Conservation (phyloP, 2,113 vertebrate genomes). For the Conger conger region DNA sequence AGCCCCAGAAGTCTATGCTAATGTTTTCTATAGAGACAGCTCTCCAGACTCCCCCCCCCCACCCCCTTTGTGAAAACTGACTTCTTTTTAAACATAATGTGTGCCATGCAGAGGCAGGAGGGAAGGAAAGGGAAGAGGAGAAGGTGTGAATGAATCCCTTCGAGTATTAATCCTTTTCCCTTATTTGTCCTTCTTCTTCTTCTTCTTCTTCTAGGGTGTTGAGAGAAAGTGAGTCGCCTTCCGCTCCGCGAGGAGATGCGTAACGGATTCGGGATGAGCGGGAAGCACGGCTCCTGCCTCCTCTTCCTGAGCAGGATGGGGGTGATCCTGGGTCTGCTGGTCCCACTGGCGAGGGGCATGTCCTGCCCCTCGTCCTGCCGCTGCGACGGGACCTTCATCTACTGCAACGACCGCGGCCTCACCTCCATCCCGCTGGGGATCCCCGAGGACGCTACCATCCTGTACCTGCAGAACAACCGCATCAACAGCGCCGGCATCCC, state of each 20-base stretch:
- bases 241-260: constrained; percentile 44
- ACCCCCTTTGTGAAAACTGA: not conserved
- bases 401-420: constrained; percentile 96
- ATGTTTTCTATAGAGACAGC: not conserved
- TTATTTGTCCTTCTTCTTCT: constrained; percentile 30
- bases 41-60: not conserved
- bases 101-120: constrained; percentile 44
- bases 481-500: constrained; percentile 98
- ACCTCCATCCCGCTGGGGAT: constrained; percentile 94
- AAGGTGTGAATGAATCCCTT: not conserved
- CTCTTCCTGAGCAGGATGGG: constrained; percentile 88
- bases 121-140: not conserved
- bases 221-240: constrained; percentile 60
- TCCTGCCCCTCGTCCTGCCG: constrained; percentile 91
- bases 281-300: constrained; percentile 85
- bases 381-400: constrained; percentile 96
- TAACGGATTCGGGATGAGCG: constrained; percentile 87
- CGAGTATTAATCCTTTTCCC: constrained; percentile 61
- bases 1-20: not conserved
- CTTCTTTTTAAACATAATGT: not conserved
- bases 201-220: constrained; percentile 67
- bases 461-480: constrained; percentile 98
- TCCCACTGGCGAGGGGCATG: constrained; percentile 80
- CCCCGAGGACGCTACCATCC: constrained; percentile 92
- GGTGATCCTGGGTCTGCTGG: constrained; percentile 86